Conservation (phyloP, 2,797 vertebrate species). For the Fringilla coelebs region DNA sequence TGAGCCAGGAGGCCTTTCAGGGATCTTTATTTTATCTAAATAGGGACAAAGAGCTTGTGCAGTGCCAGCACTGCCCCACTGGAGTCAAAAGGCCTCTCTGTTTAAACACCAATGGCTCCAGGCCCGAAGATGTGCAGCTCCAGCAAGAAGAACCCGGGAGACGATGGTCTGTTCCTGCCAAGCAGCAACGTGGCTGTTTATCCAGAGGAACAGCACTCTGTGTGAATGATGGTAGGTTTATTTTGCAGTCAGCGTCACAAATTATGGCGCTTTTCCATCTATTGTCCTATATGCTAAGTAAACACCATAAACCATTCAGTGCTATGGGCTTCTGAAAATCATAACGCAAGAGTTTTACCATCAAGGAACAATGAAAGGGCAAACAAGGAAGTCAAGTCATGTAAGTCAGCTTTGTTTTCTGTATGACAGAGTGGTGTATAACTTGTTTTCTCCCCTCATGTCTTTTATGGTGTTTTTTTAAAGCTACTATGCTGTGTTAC, state of each 20-base stretch:
- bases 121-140: neutral
- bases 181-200: constrained; percentile 12
- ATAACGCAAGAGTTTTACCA: neutral
- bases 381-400: constrained; percentile 27
- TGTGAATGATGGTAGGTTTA: constrained; percentile 30
- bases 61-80: constrained; percentile 26
- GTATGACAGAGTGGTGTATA: neutral
- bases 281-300: constrained; percentile 63
- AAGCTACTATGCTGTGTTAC: neutral
- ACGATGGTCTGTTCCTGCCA: neutral
- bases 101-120: neutral
- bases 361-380: constrained; percentile 47
- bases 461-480: constrained; percentile 10
- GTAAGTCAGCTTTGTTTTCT: constrained; percentile 21
- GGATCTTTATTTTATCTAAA: constrained; percentile 52
- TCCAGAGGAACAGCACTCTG: neutral
- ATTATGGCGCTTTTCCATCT: constrained; percentile 56
- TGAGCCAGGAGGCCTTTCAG: neutral
- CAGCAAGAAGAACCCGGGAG: neutral
- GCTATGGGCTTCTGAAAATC: constrained; percentile 58
- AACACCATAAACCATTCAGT: constrained; percentile 45
- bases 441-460: neutral
- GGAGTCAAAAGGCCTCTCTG: constrained; percentile 17
- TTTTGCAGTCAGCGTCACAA: constrained; percentile 51
- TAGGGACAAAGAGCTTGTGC: constrained; percentile 24